Conservation (phyloP, 1,140 invertebrate genomes). For the Danaus plexippus region DNA sequence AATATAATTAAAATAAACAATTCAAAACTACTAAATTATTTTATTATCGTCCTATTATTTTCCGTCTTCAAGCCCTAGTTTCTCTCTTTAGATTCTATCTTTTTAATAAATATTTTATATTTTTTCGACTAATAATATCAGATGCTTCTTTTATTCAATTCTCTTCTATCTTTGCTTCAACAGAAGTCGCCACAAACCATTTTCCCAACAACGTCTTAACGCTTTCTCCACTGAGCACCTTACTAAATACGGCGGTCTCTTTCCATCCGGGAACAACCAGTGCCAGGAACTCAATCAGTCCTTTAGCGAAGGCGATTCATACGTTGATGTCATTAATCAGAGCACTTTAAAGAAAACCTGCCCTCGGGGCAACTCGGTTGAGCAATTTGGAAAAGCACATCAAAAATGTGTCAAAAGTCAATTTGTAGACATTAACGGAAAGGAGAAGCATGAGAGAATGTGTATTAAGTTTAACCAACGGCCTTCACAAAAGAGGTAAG, state of each 20-base stretch:
- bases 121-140: slow-evolving; percentile 9
- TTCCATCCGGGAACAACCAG: slow-evolving; percentile 62
- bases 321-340: slow-evolving; percentile 63
- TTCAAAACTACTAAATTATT: slow-evolving; percentile 13
- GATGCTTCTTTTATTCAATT: slow-evolving; percentile 27
- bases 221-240: slow-evolving; percentile 69
- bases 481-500: slow-evolving; percentile 63
- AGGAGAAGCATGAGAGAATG: slow-evolving; percentile 62
- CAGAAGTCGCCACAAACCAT: slow-evolving; percentile 71
- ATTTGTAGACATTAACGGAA: slow-evolving; percentile 38
- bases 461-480: slow-evolving; percentile 68
- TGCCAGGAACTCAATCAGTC: slow-evolving; percentile 67
- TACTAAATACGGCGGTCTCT: slow-evolving; percentile 65
- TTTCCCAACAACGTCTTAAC: slow-evolving; percentile 69
- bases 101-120: slow-evolving; percentile 8
- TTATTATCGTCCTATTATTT: slow-evolving; percentile 11
- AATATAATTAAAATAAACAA: slow-evolving; percentile 9
- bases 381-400: slow-evolving; percentile 68
- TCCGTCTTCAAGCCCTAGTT: slow-evolving; percentile 2
- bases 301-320: slow-evolving; percentile 65
- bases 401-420: slow-evolving; percentile 68
- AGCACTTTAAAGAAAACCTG: slow-evolving; percentile 58
- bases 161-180: slow-evolving; percentile 59
- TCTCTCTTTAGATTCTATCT: slow-evolving; percentile 10
- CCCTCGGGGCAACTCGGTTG: slow-evolving; percentile 61